Percentiles rank a stretch among this genome's conserved stretches.
Conservation (phyloP, 2,888 invertebrate species). For the Torymus aiolomorphi region DNA sequence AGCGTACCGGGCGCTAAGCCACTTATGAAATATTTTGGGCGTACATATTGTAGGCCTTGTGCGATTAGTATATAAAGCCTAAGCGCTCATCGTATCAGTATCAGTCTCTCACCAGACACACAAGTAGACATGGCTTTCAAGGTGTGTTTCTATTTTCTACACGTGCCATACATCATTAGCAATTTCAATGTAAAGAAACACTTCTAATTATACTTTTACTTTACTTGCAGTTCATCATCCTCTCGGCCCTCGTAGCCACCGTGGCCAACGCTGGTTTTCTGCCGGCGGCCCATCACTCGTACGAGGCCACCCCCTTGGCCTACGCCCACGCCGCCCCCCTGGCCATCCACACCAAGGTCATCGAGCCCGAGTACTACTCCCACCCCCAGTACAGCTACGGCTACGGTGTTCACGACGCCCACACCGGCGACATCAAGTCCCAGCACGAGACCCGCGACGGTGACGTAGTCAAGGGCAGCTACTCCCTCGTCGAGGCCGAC, state of each 20-base stretch:
- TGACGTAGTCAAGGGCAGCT: constrained; percentile 70
- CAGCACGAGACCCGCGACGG: constrained; percentile 71
- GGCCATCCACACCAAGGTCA: too few relatives aligned
- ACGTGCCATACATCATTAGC: too few relatives aligned
- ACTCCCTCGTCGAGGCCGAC: constrained; percentile 70
- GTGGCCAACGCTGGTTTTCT: constrained; percentile 24
- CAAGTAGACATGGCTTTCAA: constrained; percentile 17
- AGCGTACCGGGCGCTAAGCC: neutral
- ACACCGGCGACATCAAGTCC: constrained; percentile 71
- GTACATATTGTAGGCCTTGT: too few relatives aligned
- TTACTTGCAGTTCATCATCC: constrained; percentile 32
- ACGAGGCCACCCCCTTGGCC: too few relatives aligned
- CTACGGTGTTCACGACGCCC: constrained; percentile 70
- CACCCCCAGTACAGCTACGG: constrained; percentile 69
- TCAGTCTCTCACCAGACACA: constrained; percentile 34
- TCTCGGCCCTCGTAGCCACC: constrained; percentile 32
- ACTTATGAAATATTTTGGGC: constrained; percentile 34
- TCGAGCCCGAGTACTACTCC: constrained; percentile 55
- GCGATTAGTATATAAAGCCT: constrained; percentile 25
- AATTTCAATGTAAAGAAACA: too few relatives aligned
- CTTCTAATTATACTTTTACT: too few relatives aligned
- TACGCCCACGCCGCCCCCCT: too few relatives aligned
- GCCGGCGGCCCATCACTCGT: too few relatives aligned
- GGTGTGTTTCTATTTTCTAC: too few relatives aligned
- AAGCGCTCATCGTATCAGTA: neutral